Evolutionary conservation across 2,797 vertebrate species (phyloP).

Genomic region (Enteromius unitaeniatus): DNA sequence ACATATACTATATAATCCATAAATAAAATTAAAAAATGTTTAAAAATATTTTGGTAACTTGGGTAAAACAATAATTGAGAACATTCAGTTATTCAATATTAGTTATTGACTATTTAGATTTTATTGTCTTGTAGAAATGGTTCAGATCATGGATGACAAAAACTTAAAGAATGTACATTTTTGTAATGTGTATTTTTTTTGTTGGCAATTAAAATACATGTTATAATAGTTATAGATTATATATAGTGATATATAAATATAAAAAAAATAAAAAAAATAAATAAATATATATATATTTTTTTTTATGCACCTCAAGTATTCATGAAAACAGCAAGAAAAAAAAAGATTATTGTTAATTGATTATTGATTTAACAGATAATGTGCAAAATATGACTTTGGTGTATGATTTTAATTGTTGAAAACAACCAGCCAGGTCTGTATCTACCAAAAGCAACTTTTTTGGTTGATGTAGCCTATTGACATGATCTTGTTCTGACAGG

Average conservation of each 20-base stretch:
- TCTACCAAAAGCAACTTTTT: not conserved
- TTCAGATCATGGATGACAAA: not conserved
- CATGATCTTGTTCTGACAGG: constrained; percentile 14
- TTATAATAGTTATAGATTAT: no score
- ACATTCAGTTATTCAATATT: not conserved
- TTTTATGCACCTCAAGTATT: not conserved
- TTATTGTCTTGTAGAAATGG: not conserved
- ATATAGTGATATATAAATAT: no score
- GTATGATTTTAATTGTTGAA: not conserved
- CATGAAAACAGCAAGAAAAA: not conserved
- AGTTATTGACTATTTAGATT: not conserved
- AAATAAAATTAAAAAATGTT: not conserved
- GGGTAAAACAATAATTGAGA: not conserved
- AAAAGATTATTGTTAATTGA: no score
- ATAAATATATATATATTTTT: not conserved
- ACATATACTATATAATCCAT: not conserved
- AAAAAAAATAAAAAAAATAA: no score
- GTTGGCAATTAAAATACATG: not conserved
- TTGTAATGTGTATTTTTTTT: not conserved
- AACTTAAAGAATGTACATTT: not conserved
- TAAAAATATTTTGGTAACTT: not conserved
- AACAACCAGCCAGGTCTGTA: not conserved
- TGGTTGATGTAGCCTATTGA: not conserved
- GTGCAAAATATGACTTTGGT: not conserved
- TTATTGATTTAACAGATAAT: not conserved